phyloP scores from a whole-genome alignment of 1,140 invertebrate genomes.

The Drosophila busckii region DNA sequence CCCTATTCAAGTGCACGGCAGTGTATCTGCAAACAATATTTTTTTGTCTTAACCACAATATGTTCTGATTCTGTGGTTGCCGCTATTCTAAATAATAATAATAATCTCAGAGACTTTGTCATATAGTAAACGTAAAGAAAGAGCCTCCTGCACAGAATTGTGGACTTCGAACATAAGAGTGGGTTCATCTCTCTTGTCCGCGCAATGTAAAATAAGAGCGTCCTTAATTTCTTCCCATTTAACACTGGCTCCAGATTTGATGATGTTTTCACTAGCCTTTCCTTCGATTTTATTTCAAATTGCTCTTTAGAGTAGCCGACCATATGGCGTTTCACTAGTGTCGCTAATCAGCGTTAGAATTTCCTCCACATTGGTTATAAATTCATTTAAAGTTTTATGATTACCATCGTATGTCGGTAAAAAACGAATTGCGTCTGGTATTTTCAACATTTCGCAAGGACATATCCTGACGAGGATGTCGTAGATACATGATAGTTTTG shows the following conservation, averaged over 20 bases:
- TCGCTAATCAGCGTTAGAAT: no score
- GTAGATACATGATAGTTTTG: no score
- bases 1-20: no score
- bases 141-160: not conserved
- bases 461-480: no score
- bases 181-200: conserved; percentile 6
- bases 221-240: conserved; percentile 7
- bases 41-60: no score
- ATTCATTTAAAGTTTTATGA: not conserved
- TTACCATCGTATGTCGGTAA: not conserved
- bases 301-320: not conserved
- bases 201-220: not conserved
- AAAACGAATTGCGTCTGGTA: not conserved
- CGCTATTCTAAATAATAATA: not conserved
- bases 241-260: not conserved
- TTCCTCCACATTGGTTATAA: not conserved
- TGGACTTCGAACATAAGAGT: not conserved
- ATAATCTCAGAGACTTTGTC: not conserved
- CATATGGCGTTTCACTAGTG: not conserved
- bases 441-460: no score
- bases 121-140: not conserved
- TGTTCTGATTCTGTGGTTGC: no score
- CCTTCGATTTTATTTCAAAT: conserved; percentile 4
- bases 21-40: no score
- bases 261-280: not conserved